A percentile compares a stretch with the other conserved stretches of the same genome.
Evolutionary conservation across 2,888 invertebrate genomes (phyloP).

Genomic region (Aphidius colemani): DNA sequence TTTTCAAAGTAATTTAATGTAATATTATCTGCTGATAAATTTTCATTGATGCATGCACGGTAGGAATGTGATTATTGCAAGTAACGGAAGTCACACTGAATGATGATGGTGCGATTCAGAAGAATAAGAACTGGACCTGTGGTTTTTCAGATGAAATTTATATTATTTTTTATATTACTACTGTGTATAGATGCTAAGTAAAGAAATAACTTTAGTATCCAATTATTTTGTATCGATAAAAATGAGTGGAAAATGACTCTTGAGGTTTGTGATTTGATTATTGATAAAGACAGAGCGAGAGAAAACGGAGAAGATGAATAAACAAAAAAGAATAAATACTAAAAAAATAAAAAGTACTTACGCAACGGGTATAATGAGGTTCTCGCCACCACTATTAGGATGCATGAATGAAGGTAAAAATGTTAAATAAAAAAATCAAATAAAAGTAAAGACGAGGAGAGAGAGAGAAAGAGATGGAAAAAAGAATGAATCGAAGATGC

Average conservation of each 20-base stretch:
- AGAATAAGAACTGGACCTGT: conserved; percentile 12
- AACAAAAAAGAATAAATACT: conserved; percentile 10
- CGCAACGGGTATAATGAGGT: conserved; percentile 57
- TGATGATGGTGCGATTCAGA: conserved; percentile 15
- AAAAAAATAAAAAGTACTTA: conserved; percentile 40
- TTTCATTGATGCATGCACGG: neutral
- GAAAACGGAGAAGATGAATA: conserved; percentile 19
- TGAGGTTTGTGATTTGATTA: too few species aligned
- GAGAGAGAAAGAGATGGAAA: conserved; percentile 31
- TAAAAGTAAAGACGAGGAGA: conserved; percentile 26
- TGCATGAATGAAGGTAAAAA: conserved; percentile 51
- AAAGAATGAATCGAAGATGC: conserved; percentile 13
- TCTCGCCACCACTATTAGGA: conserved; percentile 50
- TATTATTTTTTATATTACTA: neutral
- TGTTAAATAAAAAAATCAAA: conserved; percentile 31
- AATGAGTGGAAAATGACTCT: conserved; percentile 1
- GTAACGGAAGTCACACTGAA: conserved; percentile 26
- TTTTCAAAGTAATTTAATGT: neutral
- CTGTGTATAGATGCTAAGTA: conserved; percentile 1
- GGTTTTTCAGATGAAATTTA: conserved; percentile 26
- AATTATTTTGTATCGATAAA: conserved; percentile 5
- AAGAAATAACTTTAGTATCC: conserved; percentile 5
- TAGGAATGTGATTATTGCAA: conserved; percentile 22
- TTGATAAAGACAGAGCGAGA: conserved; percentile 10
- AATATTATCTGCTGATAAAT: neutral